A percentile compares a stretch with the other conserved stretches of the same genome.
Conservation (phyloP, 2,888 invertebrate species). For the Homarus gammarus region DNA sequence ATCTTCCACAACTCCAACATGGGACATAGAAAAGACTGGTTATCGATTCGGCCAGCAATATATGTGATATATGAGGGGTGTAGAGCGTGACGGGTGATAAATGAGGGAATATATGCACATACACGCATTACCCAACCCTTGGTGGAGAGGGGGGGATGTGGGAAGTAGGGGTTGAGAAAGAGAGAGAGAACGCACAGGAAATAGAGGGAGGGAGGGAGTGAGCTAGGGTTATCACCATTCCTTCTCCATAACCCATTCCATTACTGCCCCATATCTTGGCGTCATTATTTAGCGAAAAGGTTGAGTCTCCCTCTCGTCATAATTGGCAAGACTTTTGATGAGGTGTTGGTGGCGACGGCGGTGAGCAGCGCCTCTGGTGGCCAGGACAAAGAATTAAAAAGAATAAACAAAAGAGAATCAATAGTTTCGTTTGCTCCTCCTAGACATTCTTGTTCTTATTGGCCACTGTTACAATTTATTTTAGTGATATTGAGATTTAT, state of each 20-base stretch:
- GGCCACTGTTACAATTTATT: too few species aligned
- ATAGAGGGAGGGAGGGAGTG: background rate
- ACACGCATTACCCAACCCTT: constrained; percentile 61
- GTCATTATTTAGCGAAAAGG: constrained; percentile 1
- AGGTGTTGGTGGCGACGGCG: too few species aligned
- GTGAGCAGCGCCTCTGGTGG: too few species aligned
- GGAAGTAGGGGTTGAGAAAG: too few species aligned
- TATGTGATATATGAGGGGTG: constrained; percentile 73
- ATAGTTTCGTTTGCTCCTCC: too few species aligned
- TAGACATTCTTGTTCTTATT: too few species aligned
- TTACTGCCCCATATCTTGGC: background rate
- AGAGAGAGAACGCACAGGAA: background rate
- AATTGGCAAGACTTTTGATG: too few species aligned
- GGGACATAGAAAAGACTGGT: constrained; percentile 41
- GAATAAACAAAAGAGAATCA: too few species aligned
- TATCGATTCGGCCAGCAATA: constrained; percentile 64
- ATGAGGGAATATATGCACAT: constrained; percentile 73
- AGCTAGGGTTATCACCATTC: constrained; percentile 11
- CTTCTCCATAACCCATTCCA: background rate
- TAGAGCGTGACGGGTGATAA: constrained; percentile 74
- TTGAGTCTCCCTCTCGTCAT: too few species aligned
- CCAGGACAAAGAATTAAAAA: too few species aligned
- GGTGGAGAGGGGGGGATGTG: background rate
- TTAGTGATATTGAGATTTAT: too few species aligned
- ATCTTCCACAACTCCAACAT: background rate